A percentile compares a stretch with the other conserved stretches of the same genome.
These are phyloP conservation scores for Gambusia yucatana DNA, from an alignment of 2,797 vertebrate species.

Conservation along the genomic window DNA sequence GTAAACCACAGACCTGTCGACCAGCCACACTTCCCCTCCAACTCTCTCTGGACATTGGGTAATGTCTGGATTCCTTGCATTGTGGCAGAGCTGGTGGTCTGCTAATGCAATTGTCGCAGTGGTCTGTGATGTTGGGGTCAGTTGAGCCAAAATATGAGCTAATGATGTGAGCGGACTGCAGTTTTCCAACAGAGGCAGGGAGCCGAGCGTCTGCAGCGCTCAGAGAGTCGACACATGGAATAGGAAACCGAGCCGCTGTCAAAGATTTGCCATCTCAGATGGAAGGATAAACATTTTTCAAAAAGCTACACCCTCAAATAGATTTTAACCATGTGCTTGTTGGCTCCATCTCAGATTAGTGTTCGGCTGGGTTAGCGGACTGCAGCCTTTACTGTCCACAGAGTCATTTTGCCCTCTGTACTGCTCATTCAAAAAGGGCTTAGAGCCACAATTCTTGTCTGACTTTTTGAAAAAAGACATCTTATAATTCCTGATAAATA, in stretches of 20 bases:
- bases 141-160: constrained; percentile 52
- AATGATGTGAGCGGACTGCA: constrained; percentile 43
- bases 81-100: constrained; percentile 54
- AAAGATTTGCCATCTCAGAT: not conserved
- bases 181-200: constrained; percentile 64
- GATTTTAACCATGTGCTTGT: not conserved
- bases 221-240: constrained; percentile 52
- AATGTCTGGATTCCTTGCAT: constrained; percentile 77
- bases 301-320: not conserved
- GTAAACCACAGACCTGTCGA: not conserved
- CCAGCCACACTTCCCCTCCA: constrained; percentile 26
- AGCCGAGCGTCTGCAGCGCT: constrained; percentile 41
- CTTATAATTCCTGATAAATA: not conserved
- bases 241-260: constrained; percentile 32
- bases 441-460: not conserved
- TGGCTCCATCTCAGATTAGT: not conserved
- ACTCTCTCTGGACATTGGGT: constrained; percentile 68
- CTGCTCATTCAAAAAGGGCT: no score
- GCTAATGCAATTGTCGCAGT: constrained; percentile 64
- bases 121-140: constrained; percentile 51
- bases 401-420: not conserved
- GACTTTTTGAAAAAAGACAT: not conserved
- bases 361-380: not conserved
- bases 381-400: no score
- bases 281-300: constrained; percentile 11